phyloP scores from a whole-genome alignment of 2,888 invertebrate species.

The Laspeyria flexula region DNA sequence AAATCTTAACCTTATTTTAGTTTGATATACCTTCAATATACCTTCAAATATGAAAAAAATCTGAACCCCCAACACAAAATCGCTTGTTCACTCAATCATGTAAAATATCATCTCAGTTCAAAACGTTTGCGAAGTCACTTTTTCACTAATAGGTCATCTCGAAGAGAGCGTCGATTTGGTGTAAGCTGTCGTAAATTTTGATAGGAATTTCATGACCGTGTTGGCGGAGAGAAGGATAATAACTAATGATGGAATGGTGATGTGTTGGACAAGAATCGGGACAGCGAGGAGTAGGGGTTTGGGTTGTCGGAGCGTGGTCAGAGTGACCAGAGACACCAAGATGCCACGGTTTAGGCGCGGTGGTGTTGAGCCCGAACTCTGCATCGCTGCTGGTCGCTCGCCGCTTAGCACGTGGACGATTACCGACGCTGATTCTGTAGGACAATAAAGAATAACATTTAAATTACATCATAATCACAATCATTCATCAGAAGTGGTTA shows the following conservation, averaged over 20 bases:
- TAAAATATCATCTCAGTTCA: constrained; percentile 43
- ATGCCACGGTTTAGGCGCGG: constrained; percentile 67
- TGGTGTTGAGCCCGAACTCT: constrained; percentile 78
- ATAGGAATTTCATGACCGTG: constrained; percentile 33
- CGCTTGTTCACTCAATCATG: constrained; percentile 35
- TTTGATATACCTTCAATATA: neutral
- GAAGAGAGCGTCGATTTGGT: constrained; percentile 35
- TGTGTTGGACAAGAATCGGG: constrained; percentile 49
- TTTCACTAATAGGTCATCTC: constrained; percentile 71
- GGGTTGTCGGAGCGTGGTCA: constrained; percentile 59
- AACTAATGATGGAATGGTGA: constrained; percentile 49
- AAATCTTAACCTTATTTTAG: neutral
- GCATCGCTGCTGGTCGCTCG: constrained; percentile 89
- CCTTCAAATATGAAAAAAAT: constrained; percentile 38
- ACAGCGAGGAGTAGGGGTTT: constrained; percentile 49
- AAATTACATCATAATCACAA: too few relatives aligned
- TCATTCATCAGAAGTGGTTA: too few relatives aligned
- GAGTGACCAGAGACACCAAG: constrained; percentile 60
- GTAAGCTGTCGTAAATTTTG: constrained; percentile 27
- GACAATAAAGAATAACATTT: too few relatives aligned
- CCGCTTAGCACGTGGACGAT: constrained; percentile 94
- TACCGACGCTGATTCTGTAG: constrained; percentile 91
- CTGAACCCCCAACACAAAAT: constrained; percentile 40
- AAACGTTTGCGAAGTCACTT: constrained; percentile 41
- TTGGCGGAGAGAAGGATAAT: constrained; percentile 40